Base-by-base conservation (phyloP, 1,140 invertebrate species). In the Trachymyrmex septentrionalis region DNA sequence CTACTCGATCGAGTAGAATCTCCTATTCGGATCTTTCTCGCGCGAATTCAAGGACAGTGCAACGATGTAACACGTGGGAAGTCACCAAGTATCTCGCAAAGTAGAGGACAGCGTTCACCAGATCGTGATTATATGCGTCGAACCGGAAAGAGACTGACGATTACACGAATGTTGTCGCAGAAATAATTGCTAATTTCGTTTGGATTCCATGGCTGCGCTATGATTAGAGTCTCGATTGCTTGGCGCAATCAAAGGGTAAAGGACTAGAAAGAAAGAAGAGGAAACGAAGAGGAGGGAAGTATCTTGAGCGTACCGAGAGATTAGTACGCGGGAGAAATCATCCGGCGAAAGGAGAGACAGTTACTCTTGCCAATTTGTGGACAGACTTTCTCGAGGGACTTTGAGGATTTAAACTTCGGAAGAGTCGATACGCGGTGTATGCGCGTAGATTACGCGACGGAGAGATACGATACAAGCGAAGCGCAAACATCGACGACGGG, bases 391-490 rank as follows among this genome's bases (percentile, higher is more conserved):
- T 44, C 73, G 7, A 61, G 14, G 1, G 30, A 7, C 73, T 44
- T 30, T 2, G n/a, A 14, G 34, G 3, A n/a, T 59, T 59, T 5
- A 16, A 75, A 7, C 3, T 44, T 24, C 21, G 9, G 10, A 44
- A n/a, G 24, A 27, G 38, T 14, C 57, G 59, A 76, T 30, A 73
- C 34, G 19, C 34, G 21, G 77, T 5, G 27, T 38, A 24, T 48
- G n/a, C 34, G 12, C 50, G 38, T 27, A 38, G 59, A 55, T 69
- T 44, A 24, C 30, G n/a, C 48, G 48, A 30, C 14, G 48, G 59
- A 75, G 16, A 78, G 59, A 66, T 59, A 64, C 30, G 61, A 55
- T n/a, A 59, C 59, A 38, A 59, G 30, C 44, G 48, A 50, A 57
- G 71, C 64, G 64, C 21, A 27, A 44, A 38, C 72, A 59, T 53